Percentiles rank a stretch among this genome's conserved stretches.
These are phyloP conservation scores for Tragelaphus scriptus DNA, from an alignment of 2,113 vertebrate genomes.

Conservation along the genomic window DNA sequence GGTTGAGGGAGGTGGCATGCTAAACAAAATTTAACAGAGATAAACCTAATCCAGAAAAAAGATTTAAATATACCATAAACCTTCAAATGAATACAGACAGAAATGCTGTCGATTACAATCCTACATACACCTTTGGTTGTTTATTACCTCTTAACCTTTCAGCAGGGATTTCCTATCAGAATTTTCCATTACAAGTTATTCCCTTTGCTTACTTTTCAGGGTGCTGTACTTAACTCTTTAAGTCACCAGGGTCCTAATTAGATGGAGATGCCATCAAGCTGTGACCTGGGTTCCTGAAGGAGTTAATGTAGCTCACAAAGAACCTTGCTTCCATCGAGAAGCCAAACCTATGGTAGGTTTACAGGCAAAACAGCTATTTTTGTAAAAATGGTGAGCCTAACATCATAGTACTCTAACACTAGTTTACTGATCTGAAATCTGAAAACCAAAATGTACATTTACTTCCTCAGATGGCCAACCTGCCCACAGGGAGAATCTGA, in stretches of 20 bases:
- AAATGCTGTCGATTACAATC: background rate
- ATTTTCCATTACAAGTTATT: slow-evolving; percentile 65
- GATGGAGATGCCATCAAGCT: background rate
- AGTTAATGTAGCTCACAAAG: background rate
- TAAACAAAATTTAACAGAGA: background rate
- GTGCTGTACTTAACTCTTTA: slow-evolving; percentile 12
- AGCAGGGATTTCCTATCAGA: background rate
- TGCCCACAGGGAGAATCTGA: background rate
- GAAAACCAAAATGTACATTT: background rate
- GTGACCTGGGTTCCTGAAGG: background rate
- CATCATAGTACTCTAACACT: background rate
- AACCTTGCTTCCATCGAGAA: background rate
- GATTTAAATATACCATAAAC: background rate
- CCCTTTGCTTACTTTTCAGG: slow-evolving; percentile 48
- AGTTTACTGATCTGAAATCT: background rate
- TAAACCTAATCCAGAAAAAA: background rate
- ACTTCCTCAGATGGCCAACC: background rate
- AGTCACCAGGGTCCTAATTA: slow-evolving; percentile 66
- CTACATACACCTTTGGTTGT: background rate
- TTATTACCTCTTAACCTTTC: background rate
- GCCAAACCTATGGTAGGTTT: background rate
- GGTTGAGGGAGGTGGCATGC: background rate
- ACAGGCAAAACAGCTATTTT: background rate
- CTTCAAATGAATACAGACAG: background rate
- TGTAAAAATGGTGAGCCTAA: background rate